Evolutionary conservation across 2,888 invertebrate genomes (phyloP), one percentile per base, ranked within the genome.

Genomic region (Brachylomia viminalis): DNA sequence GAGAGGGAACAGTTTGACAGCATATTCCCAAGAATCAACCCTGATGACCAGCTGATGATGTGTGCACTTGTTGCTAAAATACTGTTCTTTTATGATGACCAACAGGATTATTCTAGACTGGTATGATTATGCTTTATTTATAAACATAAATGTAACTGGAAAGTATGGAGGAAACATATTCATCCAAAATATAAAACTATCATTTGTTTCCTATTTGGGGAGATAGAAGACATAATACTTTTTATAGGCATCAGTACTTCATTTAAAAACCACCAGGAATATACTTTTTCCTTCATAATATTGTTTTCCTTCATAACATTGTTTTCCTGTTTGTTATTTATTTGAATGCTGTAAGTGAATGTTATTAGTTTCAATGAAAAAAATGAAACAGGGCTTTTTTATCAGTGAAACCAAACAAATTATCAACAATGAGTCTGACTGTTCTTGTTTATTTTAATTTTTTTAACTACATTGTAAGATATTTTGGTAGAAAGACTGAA

Each of bases 61-160:
- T 94, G 96, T 77, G 94, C 96, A 71, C 96, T 98, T 80, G 93
- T 98, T 58, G 96, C 97, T 54, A 97, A 97, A 88, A 95, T 99
- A 62, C 93, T 98, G 84, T 98, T 98, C 92, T 99, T 99, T 93
- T 99, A 98, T 93, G 97, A 98, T 92, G 95, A 96, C 70, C 95
- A 96, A 74, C 94, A 97, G 85, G 99, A 99, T 89, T 90, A 88
- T 81, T 89, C 91, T 54, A 94, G 96, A 93, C 88, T 96, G 94
- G 96, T 97, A 97, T 97, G 85, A 96, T 56, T 8, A 56, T 64
- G 68, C 7, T 72, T 20, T 30, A 56, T 13, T 42, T 15, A 42
- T 27, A 20, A 30, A 45, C 20, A 42, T 65, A 58, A 67, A 67
- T 0, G 0, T 68, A 17, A 45, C 13, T 30, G 17, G 13, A 17